Evolutionary conservation across 1,140 invertebrate species (phyloP).

Genomic region (Rhagoletis pomonella): DNA sequence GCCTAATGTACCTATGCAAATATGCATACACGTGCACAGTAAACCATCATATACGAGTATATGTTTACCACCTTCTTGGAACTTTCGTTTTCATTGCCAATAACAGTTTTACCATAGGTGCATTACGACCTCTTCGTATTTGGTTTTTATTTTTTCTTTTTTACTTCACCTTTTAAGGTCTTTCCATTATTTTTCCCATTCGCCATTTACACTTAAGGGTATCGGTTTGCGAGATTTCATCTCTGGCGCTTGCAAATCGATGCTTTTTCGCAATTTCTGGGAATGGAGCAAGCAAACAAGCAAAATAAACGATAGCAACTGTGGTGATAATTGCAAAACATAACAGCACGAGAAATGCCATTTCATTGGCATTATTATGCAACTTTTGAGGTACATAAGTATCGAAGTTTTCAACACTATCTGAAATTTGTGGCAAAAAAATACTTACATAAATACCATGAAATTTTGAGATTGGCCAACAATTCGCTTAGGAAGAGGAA

Average conservation of each 20-base stretch:
- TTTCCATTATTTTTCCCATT: neutral
- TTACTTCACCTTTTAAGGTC: too few relatives aligned
- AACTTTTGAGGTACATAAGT: neutral
- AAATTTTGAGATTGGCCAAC: neutral
- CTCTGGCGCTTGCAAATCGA: neutral
- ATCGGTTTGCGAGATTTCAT: slow-evolving; percentile 23
- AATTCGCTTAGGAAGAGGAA: neutral
- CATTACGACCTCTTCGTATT: neutral
- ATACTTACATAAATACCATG: neutral
- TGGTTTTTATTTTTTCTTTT: neutral
- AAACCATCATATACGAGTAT: too few relatives aligned
- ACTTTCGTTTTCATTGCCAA: slow-evolving; percentile 44
- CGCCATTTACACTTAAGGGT: neutral
- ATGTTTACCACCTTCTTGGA: neutral
- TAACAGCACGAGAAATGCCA: neutral
- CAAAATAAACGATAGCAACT: neutral
- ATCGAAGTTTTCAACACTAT: neutral
- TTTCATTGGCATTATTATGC: neutral
- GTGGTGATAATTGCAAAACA: neutral
- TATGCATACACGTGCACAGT: too few relatives aligned
- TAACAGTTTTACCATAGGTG: neutral
- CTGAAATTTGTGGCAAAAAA: neutral
- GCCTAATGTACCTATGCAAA: too few relatives aligned
- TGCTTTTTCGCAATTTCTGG: slow-evolving; percentile 14
- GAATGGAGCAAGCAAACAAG: neutral